phyloP scores from a whole-genome alignment of 2,797 vertebrate species.

The Xyrichtys novacula region DNA sequence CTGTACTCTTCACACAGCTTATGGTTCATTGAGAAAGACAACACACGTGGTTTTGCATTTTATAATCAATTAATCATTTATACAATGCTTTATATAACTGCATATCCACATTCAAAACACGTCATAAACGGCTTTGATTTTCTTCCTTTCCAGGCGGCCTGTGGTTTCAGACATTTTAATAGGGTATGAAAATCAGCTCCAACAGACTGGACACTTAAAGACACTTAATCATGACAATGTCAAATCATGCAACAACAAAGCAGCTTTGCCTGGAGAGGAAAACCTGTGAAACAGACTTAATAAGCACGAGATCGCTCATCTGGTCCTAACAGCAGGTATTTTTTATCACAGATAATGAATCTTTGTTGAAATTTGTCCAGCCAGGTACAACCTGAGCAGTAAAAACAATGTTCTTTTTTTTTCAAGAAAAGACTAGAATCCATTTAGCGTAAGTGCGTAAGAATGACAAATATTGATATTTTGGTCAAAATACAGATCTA shows the following conservation, averaged over 20 bases:
- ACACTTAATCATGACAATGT: conserved; percentile 6
- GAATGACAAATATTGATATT: too few species aligned
- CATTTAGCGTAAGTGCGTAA: too few species aligned
- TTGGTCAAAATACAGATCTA: too few species aligned
- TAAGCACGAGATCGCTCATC: neutral
- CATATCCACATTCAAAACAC: neutral
- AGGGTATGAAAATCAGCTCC: conserved; percentile 35
- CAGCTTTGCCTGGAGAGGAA: neutral
- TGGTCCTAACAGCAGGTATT: neutral
- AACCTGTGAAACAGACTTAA: neutral
- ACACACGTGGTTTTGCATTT: neutral
- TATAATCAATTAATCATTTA: neutral
- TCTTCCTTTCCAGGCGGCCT: neutral
- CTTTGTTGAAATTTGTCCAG: too few species aligned
- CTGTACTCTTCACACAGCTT: neutral
- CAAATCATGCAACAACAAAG: neutral
- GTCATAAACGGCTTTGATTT: conserved; percentile 33
- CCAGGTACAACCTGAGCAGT: too few species aligned
- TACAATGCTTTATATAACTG: conserved; percentile 1
- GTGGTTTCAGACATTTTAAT: conserved; percentile 35
- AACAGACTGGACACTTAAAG: neutral
- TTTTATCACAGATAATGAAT: too few species aligned
- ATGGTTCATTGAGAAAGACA: conserved; percentile 1
- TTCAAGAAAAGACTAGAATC: too few species aligned
- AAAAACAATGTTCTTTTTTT: too few species aligned